Conservation (phyloP, 2,113 vertebrate genomes). For the Colinus virginianus region DNA sequence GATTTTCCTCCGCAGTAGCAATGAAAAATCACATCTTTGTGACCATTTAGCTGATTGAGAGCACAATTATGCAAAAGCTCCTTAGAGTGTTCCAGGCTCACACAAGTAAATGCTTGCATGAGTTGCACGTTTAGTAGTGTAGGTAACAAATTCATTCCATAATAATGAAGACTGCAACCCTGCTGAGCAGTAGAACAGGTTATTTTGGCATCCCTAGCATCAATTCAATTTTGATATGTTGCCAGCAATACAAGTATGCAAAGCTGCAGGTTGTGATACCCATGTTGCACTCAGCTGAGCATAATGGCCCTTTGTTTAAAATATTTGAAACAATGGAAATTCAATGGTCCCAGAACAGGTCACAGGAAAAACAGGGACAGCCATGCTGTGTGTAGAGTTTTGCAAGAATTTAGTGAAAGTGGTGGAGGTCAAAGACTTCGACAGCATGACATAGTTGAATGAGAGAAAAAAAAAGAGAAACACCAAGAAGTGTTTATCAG, state of each 20-base stretch:
- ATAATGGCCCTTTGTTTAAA: not conserved
- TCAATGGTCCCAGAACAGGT: not conserved
- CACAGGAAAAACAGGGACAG: not conserved
- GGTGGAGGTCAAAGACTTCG: not conserved
- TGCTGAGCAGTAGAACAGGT: constrained; percentile 12
- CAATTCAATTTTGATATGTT: not conserved
- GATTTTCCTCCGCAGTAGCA: not conserved
- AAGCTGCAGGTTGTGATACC: not conserved
- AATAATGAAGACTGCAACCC: not conserved
- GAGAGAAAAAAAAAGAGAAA: not conserved
- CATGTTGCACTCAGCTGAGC: not conserved
- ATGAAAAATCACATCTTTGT: not conserved
- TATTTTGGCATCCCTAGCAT: not conserved
- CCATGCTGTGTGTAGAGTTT: not conserved
- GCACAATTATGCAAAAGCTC: not conserved
- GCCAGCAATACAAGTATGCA: not conserved
- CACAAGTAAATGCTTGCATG: constrained; percentile 9
- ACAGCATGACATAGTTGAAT: not conserved
- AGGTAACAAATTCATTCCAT: not conserved
- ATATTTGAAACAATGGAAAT: not conserved
- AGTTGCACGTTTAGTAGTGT: not conserved
- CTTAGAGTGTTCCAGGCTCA: not conserved
- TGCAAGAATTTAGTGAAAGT: not conserved
- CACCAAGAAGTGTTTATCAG: not conserved
- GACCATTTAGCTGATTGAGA: not conserved